A percentile compares a stretch with the other conserved stretches of the same genome.
phyloP scores from a whole-genome alignment of 2,888 invertebrate genomes.

The Saturnia japonica region DNA sequence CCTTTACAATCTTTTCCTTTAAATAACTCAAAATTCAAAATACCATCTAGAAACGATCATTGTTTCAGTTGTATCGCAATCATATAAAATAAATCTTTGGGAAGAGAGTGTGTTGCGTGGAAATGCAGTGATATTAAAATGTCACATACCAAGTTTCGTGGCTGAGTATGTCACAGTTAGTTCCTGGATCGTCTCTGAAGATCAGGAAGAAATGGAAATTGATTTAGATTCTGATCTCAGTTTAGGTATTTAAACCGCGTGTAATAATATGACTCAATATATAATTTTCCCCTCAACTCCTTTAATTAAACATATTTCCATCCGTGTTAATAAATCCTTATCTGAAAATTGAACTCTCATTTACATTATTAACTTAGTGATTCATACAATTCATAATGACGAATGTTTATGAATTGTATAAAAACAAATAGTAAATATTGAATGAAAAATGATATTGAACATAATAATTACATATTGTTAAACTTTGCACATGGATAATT shows the following conservation, averaged over 20 bases:
- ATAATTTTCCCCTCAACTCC: neutral
- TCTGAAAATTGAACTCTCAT: neutral
- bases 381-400: neutral
- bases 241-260: slow-evolving; percentile 58
- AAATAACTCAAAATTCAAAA: neutral
- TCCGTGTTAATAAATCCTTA: neutral
- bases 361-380: neutral
- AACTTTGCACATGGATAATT: neutral
- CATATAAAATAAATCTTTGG: slow-evolving; percentile 94
- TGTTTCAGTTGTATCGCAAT: slow-evolving; percentile 93
- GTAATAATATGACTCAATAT: neutral
- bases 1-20: slow-evolving; percentile 29
- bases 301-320: neutral
- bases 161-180: slow-evolving; percentile 93
- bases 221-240: slow-evolving; percentile 68
- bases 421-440: neutral
- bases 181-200: slow-evolving; percentile 90
- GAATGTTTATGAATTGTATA: neutral
- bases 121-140: slow-evolving; percentile 94
- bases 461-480: neutral
- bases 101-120: slow-evolving; percentile 95
- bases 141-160: slow-evolving; percentile 96
- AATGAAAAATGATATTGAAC: neutral
- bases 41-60: slow-evolving; percentile 21
- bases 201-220: slow-evolving; percentile 70